Conservation (phyloP, 2,888 invertebrate species). For the Lasioglossum zephyrum region DNA sequence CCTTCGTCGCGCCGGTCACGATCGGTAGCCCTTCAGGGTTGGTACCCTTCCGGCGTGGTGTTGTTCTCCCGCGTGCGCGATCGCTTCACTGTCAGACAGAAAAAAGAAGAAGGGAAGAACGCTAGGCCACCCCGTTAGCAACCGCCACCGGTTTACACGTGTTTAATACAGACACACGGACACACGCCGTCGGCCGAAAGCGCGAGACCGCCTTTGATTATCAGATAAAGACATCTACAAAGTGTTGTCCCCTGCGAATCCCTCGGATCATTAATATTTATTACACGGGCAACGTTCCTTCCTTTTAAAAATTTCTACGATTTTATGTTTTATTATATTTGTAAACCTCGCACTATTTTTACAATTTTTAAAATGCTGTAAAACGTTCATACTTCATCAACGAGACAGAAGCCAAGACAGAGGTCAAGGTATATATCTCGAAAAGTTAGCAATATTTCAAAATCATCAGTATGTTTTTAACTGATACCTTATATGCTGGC, state of each 20-base stretch:
- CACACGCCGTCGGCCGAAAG: neutral
- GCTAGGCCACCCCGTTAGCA: constrained; percentile 75
- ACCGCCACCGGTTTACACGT: constrained; percentile 61
- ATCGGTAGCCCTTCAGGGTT: constrained; percentile 81
- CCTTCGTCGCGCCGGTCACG: constrained; percentile 79
- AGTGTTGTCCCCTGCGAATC: neutral
- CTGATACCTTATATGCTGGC: too few species aligned
- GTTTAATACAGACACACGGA: neutral
- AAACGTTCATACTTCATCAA: too few species aligned
- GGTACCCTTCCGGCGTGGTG: constrained; percentile 83
- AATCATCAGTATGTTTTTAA: too few species aligned
- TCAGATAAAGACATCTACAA: neutral
- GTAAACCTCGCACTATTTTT: too few species aligned
- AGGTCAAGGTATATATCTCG: too few species aligned
- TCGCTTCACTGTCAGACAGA: constrained; percentile 88
- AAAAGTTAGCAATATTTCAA: too few species aligned
- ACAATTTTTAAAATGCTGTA: too few species aligned
- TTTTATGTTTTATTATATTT: too few species aligned
- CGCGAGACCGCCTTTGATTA: neutral
- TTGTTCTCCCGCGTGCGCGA: constrained; percentile 90
- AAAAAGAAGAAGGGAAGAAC: constrained; percentile 77
- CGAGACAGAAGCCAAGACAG: too few species aligned
- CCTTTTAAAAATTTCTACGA: neutral
- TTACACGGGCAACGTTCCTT: neutral
- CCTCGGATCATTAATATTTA: neutral